These are phyloP conservation scores for Platycercus adscitus DNA, from an alignment of 2,113 vertebrate genomes.

Conservation along the genomic window DNA sequence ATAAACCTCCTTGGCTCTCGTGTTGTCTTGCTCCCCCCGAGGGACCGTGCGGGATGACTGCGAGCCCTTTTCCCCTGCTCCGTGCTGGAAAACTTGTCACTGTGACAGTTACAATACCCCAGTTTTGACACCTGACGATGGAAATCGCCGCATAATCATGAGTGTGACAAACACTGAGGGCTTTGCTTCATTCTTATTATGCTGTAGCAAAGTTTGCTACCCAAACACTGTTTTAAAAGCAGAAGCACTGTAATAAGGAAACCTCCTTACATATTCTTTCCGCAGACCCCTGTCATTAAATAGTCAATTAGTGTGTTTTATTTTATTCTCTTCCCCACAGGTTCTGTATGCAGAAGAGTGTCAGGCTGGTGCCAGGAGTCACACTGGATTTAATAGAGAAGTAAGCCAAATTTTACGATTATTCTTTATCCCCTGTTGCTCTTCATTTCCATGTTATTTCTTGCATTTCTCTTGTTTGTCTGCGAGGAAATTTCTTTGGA, in stretches of 20 bases:
- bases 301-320: background rate
- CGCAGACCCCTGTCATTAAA: background rate
- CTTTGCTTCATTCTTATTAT: background rate
- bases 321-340: slow-evolving; percentile 71
- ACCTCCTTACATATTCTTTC: background rate
- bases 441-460: background rate
- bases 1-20: background rate
- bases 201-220: background rate
- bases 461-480: background rate
- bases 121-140: background rate
- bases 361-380: slow-evolving; percentile 96
- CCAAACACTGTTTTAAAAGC: background rate
- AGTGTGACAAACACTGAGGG: background rate
- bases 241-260: background rate
- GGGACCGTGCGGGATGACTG: background rate
- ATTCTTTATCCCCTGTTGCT: background rate
- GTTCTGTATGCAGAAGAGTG: slow-evolving; percentile 99
- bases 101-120: background rate
- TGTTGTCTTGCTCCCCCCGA: background rate
- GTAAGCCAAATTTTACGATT: slow-evolving; percentile 75
- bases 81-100: background rate
- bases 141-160: background rate
- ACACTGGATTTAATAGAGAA: slow-evolving; percentile 98
- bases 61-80: background rate
- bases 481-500: background rate